Evolutionary conservation across 2,888 invertebrate genomes (phyloP), one percentile per base, ranked within the genome.

Genomic region (Eupithecia abbreviata): DNA sequence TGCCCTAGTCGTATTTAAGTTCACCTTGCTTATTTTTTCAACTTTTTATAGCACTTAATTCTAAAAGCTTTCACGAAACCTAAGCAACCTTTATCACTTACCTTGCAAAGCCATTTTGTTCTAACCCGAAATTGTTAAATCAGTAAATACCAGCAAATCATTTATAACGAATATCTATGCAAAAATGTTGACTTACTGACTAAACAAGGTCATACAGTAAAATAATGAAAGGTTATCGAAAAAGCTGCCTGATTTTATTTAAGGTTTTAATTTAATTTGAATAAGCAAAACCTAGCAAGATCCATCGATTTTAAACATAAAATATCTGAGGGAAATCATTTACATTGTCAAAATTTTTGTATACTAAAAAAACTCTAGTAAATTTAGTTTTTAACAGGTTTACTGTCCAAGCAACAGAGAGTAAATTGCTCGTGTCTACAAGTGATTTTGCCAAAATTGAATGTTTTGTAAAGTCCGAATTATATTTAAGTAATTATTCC

Each of bases 211-310:
- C 69, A 74, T 12, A 47, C 10, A 73, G 62, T 41, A 45, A 55
- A 43, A 51, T 42, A 55, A 70, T 7, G 41, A 62, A 79, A 77
- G 70, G 55, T 51, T 30, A 72, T 79, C 78, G 41, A 77, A 80
- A 80, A 79, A 82, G 79, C 76, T 80, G 82, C 82, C 74, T 9
- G 30, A 30, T 69, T 3, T 51, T 72, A 58, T 18, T 58, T 18
- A 4, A 13, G 15, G 5, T 51, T 51, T 51, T 0, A 13, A 18
- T 18, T 62, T 30, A 0, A 62, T 30, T 18, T 18, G 58, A 18
- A 58, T 3, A n/a, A 49, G 66, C 6, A 42, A 15, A 42, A 6
- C 6, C 42, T 15, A 42, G 15, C 12, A 41, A 3, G 3, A 58
- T 18, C 30, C 30, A 30, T 30, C 30, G 1, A 30, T 30, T 30